These are phyloP conservation scores for Andinoacara biseriatus DNA, from an alignment of 2,113 vertebrate species.

Conservation along the genomic window DNA sequence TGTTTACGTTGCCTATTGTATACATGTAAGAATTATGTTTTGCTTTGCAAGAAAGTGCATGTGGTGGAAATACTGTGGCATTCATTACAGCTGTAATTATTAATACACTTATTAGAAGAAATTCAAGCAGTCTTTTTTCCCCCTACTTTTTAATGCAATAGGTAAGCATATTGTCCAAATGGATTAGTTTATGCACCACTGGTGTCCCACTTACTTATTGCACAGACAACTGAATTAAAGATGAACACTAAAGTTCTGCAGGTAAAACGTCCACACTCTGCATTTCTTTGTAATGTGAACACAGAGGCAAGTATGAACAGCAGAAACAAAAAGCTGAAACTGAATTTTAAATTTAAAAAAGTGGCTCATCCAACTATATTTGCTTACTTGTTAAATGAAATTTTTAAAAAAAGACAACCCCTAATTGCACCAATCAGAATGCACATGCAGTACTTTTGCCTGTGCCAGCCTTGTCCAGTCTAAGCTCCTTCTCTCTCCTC, in stretches of 20 bases:
- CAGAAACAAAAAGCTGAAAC: neutral
- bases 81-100: neutral
- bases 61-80: fast-evolving
- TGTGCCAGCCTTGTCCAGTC: constrained; percentile 9
- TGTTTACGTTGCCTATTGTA: fast-evolving
- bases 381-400: neutral
- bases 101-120: neutral
- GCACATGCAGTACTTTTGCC: neutral
- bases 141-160: neutral
- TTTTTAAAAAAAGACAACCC: neutral
- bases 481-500: constrained; percentile 2
- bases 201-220: constrained; percentile 1
- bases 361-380: neutral
- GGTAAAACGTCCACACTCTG: neutral
- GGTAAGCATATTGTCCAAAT: neutral
- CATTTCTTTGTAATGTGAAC: neutral
- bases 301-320: neutral
- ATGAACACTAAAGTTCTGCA: neutral
- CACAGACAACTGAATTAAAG: neutral
- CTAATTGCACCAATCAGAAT: neutral
- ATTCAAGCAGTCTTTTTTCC: neutral
- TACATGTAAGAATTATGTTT: neutral
- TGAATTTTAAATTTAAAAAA: neutral
- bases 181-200: neutral
- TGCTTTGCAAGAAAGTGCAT: neutral